A percentile compares a stretch with the other conserved stretches of the same genome.
These are phyloP conservation scores for Hormaphis cornu DNA, from an alignment of 1,140 invertebrate genomes.

Conservation along the genomic window DNA sequence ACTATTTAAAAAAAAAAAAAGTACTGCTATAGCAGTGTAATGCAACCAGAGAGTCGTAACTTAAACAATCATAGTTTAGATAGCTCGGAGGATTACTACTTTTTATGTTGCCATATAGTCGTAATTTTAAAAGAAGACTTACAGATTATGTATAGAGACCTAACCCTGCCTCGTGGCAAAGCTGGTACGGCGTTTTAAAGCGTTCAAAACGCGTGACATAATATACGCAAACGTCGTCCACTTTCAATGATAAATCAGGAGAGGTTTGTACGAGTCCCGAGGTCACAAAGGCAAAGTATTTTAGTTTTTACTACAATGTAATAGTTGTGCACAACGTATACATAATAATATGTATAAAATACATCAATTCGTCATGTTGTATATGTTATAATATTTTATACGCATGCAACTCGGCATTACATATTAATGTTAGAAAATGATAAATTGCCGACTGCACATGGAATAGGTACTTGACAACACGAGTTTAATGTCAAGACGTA, in stretches of 20 bases:
- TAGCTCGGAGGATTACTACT: too few relatives aligned
- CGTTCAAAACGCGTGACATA: background rate
- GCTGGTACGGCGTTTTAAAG: background rate
- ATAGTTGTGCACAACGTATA: background rate
- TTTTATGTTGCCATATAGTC: too few relatives aligned
- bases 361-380: background rate
- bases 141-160: too few relatives aligned
- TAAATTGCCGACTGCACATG: background rate
- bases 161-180: too few relatives aligned
- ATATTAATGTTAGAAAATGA: slow-evolving; percentile 7
- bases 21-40: background rate
- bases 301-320: background rate
- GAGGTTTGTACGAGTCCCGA: background rate
- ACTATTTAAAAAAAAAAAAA: background rate
- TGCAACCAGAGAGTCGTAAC: background rate
- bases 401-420: background rate
- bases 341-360: background rate
- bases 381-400: background rate
- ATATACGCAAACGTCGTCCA: background rate
- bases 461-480: background rate
- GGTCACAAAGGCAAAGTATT: background rate
- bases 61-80: background rate
- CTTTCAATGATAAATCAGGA: background rate
- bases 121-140: background rate
- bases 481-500: background rate